Percentiles rank a stretch among this genome's conserved stretches.
phyloP scores from a whole-genome alignment of 2,113 vertebrate genomes.

The Eleginops maclovinus region DNA sequence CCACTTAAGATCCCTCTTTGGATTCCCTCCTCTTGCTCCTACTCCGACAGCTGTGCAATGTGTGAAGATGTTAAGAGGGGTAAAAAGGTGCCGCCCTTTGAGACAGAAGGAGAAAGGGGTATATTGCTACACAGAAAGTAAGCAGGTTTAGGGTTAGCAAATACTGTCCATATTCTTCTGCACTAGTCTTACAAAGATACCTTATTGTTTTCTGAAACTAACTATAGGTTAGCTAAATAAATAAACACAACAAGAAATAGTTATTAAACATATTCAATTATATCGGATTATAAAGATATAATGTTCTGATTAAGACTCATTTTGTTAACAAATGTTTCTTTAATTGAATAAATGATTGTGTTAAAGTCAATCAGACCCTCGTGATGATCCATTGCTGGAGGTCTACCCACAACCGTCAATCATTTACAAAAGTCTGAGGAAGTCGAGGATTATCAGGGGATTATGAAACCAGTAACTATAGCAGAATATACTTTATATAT shows the following conservation, averaged over 20 bases:
- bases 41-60: constrained; percentile 51
- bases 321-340: not conserved
- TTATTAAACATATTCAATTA: not conserved
- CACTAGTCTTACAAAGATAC: not conserved
- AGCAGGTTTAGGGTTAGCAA: not conserved
- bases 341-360: constrained; percentile 13
- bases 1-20: constrained; percentile 56
- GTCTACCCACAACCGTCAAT: not conserved
- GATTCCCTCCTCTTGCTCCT: constrained; percentile 17
- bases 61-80: constrained; percentile 63
- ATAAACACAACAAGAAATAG: not conserved
- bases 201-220: too few relatives aligned
- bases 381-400: not conserved
- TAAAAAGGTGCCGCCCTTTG: constrained; percentile 5
- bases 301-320: not conserved
- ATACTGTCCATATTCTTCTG: not conserved
- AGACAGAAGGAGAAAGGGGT: not conserved
- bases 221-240: too few relatives aligned
- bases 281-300: not conserved
- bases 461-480: constrained; percentile 16
- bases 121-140: not conserved
- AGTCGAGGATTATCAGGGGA: constrained; percentile 19
- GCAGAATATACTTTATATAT: not conserved
- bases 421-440: not conserved
- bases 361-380: not conserved